A percentile compares a stretch with the other conserved stretches of the same genome.
Conservation (phyloP, 2,113 vertebrate genomes). For the Oenanthe melanoleuca region DNA sequence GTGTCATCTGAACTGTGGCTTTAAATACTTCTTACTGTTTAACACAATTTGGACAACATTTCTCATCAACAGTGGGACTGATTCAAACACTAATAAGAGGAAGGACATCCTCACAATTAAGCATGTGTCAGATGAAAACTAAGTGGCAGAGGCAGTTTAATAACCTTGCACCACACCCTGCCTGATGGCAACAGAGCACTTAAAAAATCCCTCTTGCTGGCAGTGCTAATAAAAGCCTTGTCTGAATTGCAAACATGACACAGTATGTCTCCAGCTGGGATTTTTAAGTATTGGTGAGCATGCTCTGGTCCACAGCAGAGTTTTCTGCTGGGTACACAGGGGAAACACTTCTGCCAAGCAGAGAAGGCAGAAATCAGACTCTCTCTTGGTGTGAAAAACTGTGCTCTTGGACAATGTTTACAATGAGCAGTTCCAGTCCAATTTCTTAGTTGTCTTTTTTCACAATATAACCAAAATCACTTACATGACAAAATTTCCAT, state of each 20-base stretch:
- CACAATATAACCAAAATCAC: not conserved
- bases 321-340: not conserved
- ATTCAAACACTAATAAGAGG: slow-evolving; percentile 24
- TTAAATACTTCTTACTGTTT: not conserved
- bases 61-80: not conserved
- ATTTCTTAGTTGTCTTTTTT: not conserved
- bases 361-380: not conserved
- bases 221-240: not conserved
- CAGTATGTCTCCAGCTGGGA: not conserved
- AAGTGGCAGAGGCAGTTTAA: not conserved
- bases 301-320: not conserved
- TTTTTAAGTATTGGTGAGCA: not conserved
- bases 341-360: not conserved
- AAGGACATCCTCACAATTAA: slow-evolving; percentile 64
- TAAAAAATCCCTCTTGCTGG: not conserved
- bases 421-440: not conserved
- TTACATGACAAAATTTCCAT: not conserved
- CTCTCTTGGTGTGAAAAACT: not conserved
- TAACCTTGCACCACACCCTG: slow-evolving; percentile 5
- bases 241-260: not conserved
- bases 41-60: not conserved
- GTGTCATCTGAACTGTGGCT: not conserved
- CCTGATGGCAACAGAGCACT: not conserved
- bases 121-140: slow-evolving; percentile 52
- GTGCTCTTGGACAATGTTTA: not conserved